Evolutionary conservation across 2,113 vertebrate genomes (phyloP).

Genomic region (Lepus americanus): DNA sequence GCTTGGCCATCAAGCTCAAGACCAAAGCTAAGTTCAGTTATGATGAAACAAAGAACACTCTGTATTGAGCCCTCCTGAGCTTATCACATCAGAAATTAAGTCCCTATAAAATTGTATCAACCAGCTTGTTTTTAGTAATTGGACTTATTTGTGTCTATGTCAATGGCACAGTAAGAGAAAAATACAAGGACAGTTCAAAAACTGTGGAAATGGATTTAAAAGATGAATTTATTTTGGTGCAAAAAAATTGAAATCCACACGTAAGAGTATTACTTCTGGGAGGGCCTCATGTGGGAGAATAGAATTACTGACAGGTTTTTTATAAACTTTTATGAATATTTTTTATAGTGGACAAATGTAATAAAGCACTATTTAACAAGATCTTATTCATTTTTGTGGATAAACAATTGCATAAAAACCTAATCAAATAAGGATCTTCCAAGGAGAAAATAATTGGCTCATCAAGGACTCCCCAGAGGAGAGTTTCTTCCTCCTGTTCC

Average conservation of each 20-base stretch:
- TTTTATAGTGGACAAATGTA: not conserved
- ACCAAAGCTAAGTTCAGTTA: not conserved
- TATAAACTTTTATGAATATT: conserved; percentile 9
- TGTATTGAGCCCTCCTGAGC: not conserved
- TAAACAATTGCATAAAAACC: conserved; percentile 18
- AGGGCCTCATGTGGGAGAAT: not conserved
- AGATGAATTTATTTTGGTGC: too few species aligned
- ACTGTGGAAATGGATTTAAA: too few species aligned
- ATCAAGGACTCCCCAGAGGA: not conserved
- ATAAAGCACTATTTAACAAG: conserved; percentile 44
- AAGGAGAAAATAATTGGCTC: not conserved
- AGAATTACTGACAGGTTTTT: not conserved
- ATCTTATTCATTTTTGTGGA: conserved; percentile 31
- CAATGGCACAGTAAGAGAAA: not conserved
- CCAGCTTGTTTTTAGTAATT: not conserved
- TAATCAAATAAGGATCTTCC: not conserved
- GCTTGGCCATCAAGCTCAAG: not conserved
- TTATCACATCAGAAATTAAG: not conserved
- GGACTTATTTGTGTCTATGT: not conserved
- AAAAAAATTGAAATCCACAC: too few species aligned
- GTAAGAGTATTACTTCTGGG: not conserved
- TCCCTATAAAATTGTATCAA: not conserved
- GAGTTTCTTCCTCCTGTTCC: accelerated
- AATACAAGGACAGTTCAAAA: too few species aligned
- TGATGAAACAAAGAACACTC: not conserved